Base-by-base conservation (phyloP, 2,888 invertebrate species). In the Mythimna albipuncta region DNA sequence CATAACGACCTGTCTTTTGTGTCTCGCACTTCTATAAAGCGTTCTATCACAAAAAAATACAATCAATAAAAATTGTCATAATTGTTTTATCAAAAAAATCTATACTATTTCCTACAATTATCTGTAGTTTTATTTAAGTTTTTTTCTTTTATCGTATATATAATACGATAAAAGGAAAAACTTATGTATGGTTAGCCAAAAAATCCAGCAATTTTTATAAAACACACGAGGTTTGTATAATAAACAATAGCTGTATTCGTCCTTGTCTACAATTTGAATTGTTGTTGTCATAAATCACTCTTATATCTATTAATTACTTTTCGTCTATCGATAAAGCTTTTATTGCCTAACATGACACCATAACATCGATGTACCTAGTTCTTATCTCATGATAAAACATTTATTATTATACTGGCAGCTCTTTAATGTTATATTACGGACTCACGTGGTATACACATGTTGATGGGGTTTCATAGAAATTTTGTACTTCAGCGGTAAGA, bases 341-440 rank as follows among this genome's bases (percentile, higher is more conserved):
- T 85, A 85, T 82, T 87, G 63, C 64, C 66, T 54, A 58, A 68
- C 72, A 68, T 59, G 69, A 63, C 69, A 71, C 72, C 64, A 68
- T 65, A 77, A 74, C 64, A 79, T 69, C 61, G 63, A 70, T 58
- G 72, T 73, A 70, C 55, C 21, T 80, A 69, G 47, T 54, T 84
- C 47, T 88, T 89, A 92, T 92, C 90, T 69, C 35, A 41, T 59
- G 88, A 90, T 92, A 90, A 85, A 74, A 71, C 6, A 10, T 69
- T 26, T 69, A 77, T 77, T 65, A 71, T 79, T 83, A 89, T 91
- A 89, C 91, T 89, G 86, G 87, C 88, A 83, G 77, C 85, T 85
- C 85, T 88, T 75, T 67, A 71, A 64, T 81, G 47, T 81, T 82
- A 77, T 78, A 91, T 89, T 90, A 89, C 82, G 81, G 77, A 73